Conservation (phyloP, 2,797 vertebrate genomes). For the Pampus argenteus region DNA sequence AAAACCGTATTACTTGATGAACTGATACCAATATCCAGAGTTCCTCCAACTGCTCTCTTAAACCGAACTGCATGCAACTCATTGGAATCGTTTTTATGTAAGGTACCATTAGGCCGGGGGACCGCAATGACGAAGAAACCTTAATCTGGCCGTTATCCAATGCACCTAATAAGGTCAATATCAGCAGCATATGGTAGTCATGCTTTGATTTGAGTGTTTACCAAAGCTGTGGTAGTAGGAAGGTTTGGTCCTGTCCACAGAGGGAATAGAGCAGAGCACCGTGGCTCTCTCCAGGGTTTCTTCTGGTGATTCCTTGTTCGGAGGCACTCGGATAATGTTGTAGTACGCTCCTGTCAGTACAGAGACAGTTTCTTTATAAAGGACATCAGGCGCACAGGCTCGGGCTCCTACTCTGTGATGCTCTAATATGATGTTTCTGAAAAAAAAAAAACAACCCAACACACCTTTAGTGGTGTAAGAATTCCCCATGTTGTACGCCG, state of each 20-base stretch:
- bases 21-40: too few species aligned
- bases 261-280: constrained; percentile 89
- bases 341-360: constrained; percentile 86
- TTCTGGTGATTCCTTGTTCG: constrained; percentile 70
- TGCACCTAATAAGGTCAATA: background rate
- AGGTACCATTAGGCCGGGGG: too few species aligned
- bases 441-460: too few species aligned
- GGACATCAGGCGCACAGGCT: background rate
- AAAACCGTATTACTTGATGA: background rate
- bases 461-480: constrained; percentile 88
- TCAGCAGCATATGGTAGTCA: too few species aligned
- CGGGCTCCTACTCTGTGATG: background rate
- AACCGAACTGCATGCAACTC: too few species aligned
- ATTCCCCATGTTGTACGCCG: constrained; percentile 94
- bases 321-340: constrained; percentile 91
- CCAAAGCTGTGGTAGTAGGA: constrained; percentile 98
- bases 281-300: constrained; percentile 87
- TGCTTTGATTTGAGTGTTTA: constrained; percentile 64
- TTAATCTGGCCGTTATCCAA: background rate
- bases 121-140: too few species aligned
- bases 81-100: too few species aligned
- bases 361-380: background rate
- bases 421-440: background rate
- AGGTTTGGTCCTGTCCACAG: constrained; percentile 84
- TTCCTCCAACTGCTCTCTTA: too few species aligned